Evolutionary conservation across 2,797 vertebrate species (phyloP), one percentile per base, ranked within the genome.

Genomic region (Tokudaia tokunoshimensis): DNA sequence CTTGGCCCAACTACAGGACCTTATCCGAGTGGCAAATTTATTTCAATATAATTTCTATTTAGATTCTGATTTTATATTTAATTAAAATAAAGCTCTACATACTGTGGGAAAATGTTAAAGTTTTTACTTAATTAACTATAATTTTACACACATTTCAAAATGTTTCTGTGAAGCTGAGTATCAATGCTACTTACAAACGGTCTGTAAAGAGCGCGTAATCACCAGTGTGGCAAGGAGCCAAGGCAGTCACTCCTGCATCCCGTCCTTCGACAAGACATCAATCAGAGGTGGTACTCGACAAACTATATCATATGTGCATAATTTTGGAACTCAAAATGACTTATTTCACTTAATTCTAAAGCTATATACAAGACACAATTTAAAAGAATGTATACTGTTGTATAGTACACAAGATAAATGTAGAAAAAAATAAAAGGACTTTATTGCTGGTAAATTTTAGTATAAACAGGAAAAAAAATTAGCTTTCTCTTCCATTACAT

Each of bases 361-460:
- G 55, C 79, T 92, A 94, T 47, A 91, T 5, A 94, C 79, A 92
- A 70, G 61, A 89, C 96, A 76, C 41, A 92, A 89, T 94, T 96
- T 83, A 91, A 97, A 96, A 89, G 61, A 93, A 90, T 72, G 44
- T 86, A 96, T 10, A 94, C 44, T 97, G 89, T 89, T 59, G 47
- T 92, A 94, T 29, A 96, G 81, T 88, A 97, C 79, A 97, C 13
- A 96, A 41, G 59, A 93, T 47, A 94, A 84, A 95, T 96, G 57
- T n/a, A 96, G 24, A 86, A 96, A 96, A 93, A 95, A 63, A 75
- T 93, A 89, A 92, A 92, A 94, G 55, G n/a, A 82, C 91, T 57
- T 96, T 91, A 91, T 88, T 97, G 70, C 75, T 93, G 24, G 63
- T 41, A 76, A 89, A 96, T 55, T 96, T 95, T 93, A 94, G 59